Conservation (phyloP, 2,113 vertebrate species). For the Stegastes partitus region DNA sequence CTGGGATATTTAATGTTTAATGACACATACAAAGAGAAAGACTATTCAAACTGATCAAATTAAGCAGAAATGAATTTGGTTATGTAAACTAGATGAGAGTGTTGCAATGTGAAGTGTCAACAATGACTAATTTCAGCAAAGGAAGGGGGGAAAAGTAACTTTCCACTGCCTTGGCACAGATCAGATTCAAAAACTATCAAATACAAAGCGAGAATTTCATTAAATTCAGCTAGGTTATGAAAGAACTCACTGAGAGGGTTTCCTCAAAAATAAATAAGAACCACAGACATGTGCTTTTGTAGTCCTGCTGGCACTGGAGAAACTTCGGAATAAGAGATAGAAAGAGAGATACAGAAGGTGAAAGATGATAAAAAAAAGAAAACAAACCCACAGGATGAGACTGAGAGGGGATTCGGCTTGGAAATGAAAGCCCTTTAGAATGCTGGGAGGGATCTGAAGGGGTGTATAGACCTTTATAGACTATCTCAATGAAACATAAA, state of each 20-base stretch:
- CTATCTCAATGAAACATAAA: conserved; percentile 23
- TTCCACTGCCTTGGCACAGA: not conserved
- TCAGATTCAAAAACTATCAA: not conserved
- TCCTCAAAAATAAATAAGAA: conserved; percentile 9
- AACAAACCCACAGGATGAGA: not conserved
- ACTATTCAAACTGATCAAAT: conserved; percentile 15
- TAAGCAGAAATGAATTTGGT: not conserved
- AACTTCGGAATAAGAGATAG: too few relatives aligned
- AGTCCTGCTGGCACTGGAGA: too few relatives aligned
- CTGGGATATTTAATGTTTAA: not conserved
- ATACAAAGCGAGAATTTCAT: not conserved
- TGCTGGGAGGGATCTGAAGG: not conserved
- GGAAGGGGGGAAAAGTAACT: not conserved
- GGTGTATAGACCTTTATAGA: conserved; percentile 6
- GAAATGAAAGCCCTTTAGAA: conserved; percentile 33
- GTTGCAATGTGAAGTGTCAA: too few relatives aligned
- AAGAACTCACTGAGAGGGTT: not conserved
- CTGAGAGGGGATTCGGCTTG: conserved; percentile 15
- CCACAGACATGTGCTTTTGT: not conserved
- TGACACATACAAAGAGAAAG: not conserved
- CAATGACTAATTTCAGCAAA: not conserved
- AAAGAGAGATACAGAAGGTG: conserved; percentile 4
- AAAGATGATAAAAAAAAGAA: too few relatives aligned
- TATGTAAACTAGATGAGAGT: too few relatives aligned
- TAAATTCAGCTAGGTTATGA: conserved; percentile 16